These are phyloP conservation scores for Drosophila malerkotliana DNA, from an alignment of 1,140 invertebrate genomes.

Conservation along the genomic window DNA sequence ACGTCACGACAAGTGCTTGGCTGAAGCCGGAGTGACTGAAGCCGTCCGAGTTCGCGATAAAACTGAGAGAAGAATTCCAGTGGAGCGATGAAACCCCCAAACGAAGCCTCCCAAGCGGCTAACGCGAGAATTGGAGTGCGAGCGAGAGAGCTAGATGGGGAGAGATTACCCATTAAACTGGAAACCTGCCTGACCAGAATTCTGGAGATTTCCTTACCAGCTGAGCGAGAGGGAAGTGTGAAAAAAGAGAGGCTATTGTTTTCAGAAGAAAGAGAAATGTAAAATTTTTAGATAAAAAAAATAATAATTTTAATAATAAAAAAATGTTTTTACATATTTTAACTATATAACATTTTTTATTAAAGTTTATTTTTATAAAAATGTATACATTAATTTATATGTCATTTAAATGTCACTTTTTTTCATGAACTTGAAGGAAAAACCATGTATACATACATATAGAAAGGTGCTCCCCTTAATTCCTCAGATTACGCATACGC, in stretches of 20 bases:
- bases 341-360: too few relatives aligned
- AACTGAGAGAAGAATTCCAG: constrained; percentile 21
- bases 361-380: too few relatives aligned
- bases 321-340: too few relatives aligned
- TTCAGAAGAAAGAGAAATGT: not conserved
- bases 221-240: not conserved
- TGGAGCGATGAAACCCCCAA: not conserved
- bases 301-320: not conserved
- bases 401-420: too few relatives aligned
- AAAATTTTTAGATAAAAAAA: not conserved
- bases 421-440: not conserved
- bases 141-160: not conserved
- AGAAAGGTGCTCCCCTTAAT: not conserved
- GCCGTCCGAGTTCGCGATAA: constrained; percentile 44
- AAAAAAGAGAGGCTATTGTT: constrained; percentile 7
- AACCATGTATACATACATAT: not conserved
- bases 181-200: constrained; percentile 63
- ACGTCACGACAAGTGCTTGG: constrained; percentile 7
- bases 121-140: constrained; percentile 1
- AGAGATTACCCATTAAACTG: constrained; percentile 21
- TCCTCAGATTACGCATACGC: constrained; percentile 23
- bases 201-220: constrained; percentile 32
- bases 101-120: not conserved
- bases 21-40: constrained; percentile 8
- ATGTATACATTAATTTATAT: too few relatives aligned